Evolutionary conservation across 2,888 invertebrate genomes (phyloP).

Genomic region (Imbricaverruca yamaguchii): DNA sequence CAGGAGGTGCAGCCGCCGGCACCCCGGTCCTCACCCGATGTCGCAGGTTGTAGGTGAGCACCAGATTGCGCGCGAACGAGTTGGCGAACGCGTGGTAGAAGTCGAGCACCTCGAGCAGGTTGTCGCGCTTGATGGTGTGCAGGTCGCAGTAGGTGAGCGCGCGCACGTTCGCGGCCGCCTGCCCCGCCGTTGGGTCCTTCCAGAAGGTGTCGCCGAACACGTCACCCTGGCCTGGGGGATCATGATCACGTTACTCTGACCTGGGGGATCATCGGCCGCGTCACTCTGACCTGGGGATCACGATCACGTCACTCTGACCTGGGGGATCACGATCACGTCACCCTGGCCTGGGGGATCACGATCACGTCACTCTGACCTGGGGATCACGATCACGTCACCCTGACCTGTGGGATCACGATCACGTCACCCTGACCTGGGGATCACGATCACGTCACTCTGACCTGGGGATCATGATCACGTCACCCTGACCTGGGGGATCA

Average conservation of each 20-base stretch:
- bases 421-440: too few species aligned
- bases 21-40: slow-evolving; percentile 65
- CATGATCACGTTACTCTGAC: too few species aligned
- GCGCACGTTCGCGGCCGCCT: slow-evolving; percentile 97
- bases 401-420: slow-evolving; percentile 59
- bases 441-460: too few species aligned
- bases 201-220: slow-evolving; percentile 99
- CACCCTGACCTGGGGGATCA: too few species aligned
- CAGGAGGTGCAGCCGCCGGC: too few species aligned
- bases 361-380: too few species aligned
- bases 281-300: too few species aligned
- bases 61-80: slow-evolving; percentile 94
- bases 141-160: slow-evolving; percentile 99
- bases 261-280: too few species aligned
- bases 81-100: slow-evolving; percentile 99
- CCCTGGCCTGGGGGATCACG: too few species aligned
- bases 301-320: too few species aligned
- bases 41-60: slow-evolving; percentile 95
- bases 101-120: slow-evolving; percentile 87
- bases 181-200: slow-evolving; percentile 94
- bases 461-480: too few species aligned
- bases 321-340: too few species aligned
- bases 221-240: slow-evolving; percentile 83
- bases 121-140: slow-evolving; percentile 95
- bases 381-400: slow-evolving; percentile 99